Evolutionary conservation across 1,140 invertebrate species (phyloP), one percentile per base, ranked within the genome.

Genomic region (Cotesia chilonis): DNA sequence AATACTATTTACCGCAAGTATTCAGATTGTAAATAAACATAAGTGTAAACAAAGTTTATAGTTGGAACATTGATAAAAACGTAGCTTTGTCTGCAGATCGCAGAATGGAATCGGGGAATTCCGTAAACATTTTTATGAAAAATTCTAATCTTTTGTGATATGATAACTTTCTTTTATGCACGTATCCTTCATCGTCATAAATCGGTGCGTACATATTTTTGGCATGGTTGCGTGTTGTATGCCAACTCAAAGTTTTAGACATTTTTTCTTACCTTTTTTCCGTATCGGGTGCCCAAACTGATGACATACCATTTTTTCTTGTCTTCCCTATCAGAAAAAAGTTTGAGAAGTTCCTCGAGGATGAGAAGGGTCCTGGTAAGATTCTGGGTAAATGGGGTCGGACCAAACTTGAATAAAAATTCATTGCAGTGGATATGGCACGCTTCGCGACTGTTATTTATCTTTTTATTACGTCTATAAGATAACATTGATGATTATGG

Each of bases 11-110:
- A 5, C 41, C 10, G 41, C 10, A 47, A 10, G 10, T 7, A 47
- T 47, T 47, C 6, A 47, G 10, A 7, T 47, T 47, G 10, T 9
- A 47, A 47, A 47, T 7, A 47, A 6, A 47, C 10, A 47, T 47
- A 47, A 9, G 10, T 47, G 41, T 7, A 47, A 6, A n/a, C n/a
- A 65, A 65, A 65, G 37, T 38, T 65, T 65, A 38, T 38, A n/a
- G 63, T 35, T 47, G 12, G 63, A 65, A 41, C 55, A 47, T 60
- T 55, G 78, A 76, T 79, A 81, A 81, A 81, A 81, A 81, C 80
- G 80, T 81, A 28, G 28, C 28, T 80, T 81, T 79, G 71, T 74
- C 68, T 12, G 12, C 4, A 14, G 37, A 70, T 10, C 47, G 51
- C 36, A 9, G 37, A 61, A 55, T 52, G 28, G 71, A 6, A 9